These are phyloP conservation scores for Hipparchia sbordonii DNA, from an alignment of 2,888 invertebrate genomes.

Conservation along the genomic window DNA sequence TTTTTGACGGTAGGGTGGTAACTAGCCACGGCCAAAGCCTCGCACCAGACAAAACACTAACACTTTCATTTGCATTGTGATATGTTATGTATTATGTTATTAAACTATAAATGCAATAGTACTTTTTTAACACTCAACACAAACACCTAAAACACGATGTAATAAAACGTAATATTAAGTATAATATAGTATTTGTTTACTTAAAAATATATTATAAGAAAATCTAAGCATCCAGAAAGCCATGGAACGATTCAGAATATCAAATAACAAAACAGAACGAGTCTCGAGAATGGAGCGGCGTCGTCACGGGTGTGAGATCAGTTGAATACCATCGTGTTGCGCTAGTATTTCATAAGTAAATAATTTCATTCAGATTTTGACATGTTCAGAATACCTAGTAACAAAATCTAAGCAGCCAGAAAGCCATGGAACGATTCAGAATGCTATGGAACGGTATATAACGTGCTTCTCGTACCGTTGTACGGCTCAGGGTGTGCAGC, in stretches of 20 bases:
- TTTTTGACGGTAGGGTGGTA: no score
- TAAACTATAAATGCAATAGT: no score
- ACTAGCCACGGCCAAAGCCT: no score
- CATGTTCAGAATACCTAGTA: background rate
- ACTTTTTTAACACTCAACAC: no score
- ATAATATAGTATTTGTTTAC: no score
- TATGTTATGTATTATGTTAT: no score
- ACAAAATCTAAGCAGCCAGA: background rate
- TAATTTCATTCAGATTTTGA: background rate
- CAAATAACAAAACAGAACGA: background rate
- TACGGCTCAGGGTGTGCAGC: slow-evolving; percentile 90
- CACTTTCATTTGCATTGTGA: no score
- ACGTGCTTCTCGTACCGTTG: slow-evolving; percentile 56
- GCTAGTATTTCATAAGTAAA: slow-evolving; percentile 85
- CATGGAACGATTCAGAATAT: background rate
- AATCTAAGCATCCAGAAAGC: background rate
- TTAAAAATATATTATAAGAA: background rate
- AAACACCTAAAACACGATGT: no score
- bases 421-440: slow-evolving; percentile 12
- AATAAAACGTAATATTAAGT: no score
- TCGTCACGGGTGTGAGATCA: slow-evolving; percentile 95
- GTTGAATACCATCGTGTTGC: slow-evolving; percentile 97
- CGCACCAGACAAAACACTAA: no score
- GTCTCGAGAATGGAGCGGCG: slow-evolving; percentile 67
- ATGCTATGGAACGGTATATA: slow-evolving; percentile 6